These are phyloP conservation scores for Struthidea cinerea DNA, from an alignment of 2,113 vertebrate species.

Conservation along the genomic window DNA sequence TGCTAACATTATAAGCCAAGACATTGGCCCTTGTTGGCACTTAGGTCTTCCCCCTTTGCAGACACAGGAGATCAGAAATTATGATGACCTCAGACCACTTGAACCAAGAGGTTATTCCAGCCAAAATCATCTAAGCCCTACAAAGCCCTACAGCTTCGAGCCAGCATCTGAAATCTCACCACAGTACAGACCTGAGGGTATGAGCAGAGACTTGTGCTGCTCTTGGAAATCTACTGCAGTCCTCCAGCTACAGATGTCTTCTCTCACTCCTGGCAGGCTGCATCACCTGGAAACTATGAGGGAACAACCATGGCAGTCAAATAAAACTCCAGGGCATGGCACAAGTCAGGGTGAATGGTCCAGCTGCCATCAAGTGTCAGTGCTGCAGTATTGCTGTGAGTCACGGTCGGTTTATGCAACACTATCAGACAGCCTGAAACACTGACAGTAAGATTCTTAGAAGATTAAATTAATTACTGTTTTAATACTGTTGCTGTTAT, in stretches of 20 bases:
- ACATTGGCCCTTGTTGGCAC: background rate
- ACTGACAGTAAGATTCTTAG: background rate
- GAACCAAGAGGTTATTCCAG: background rate
- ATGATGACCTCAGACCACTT: background rate
- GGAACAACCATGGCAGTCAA: background rate
- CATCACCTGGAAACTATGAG: background rate
- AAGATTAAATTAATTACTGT: background rate
- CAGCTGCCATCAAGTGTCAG: background rate
- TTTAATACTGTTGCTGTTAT: background rate
- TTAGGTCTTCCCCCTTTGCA: background rate
- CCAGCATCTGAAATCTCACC: background rate
- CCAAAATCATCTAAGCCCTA: background rate
- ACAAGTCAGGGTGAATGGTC: background rate
- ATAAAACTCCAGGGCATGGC: background rate
- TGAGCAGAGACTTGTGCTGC: background rate
- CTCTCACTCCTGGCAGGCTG: background rate
- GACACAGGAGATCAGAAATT: accelerated
- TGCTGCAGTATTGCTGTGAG: background rate
- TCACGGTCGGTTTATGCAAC: accelerated
- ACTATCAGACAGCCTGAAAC: background rate
- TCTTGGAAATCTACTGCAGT: background rate
- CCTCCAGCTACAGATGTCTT: background rate
- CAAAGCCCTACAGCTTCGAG: accelerated
- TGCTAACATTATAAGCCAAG: background rate
- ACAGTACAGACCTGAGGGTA: background rate